Evolutionary conservation across 2,113 vertebrate species (phyloP).

Genomic region (Beaufortia kweichowensis): DNA sequence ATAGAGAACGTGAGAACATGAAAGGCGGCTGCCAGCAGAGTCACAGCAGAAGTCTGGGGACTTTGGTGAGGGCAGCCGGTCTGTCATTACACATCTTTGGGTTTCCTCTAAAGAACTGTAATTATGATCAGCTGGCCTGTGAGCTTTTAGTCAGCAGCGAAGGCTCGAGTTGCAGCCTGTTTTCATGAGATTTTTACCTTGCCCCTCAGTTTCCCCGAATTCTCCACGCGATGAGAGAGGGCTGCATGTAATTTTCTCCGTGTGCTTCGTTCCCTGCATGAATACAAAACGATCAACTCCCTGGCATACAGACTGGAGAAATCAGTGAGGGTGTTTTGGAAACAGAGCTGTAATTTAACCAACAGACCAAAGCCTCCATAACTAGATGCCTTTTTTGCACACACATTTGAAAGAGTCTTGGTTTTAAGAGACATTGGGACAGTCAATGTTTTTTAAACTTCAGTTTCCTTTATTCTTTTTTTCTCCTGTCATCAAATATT

Average conservation of each 20-base stretch:
- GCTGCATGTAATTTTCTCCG: background rate
- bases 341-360: constrained; percentile 48
- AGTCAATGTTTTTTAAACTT: too few relatives aligned
- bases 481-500: too few relatives aligned
- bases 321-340: constrained; percentile 21
- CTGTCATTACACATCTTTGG: constrained; percentile 37
- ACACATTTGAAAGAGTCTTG: background rate
- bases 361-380: constrained; percentile 39
- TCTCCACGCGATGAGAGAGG: background rate
- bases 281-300: constrained; percentile 31
- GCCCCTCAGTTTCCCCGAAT: background rate
- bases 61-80: background rate
- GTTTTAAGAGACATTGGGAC: background rate
- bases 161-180: background rate
- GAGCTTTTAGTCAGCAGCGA: constrained; percentile 3
- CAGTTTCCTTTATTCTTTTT: too few relatives aligned
- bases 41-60: constrained; percentile 7
- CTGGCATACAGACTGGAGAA: constrained; percentile 28
- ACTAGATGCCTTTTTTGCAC: background rate
- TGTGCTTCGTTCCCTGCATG: constrained; percentile 9
- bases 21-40: background rate
- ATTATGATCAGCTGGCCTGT: constrained; percentile 22
- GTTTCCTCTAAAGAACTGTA: constrained; percentile 37
- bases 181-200: constrained; percentile 26
- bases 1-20: background rate